These are phyloP conservation scores for Ptilonorhynchus violaceus DNA, from an alignment of 2,113 vertebrate species.

Conservation along the genomic window DNA sequence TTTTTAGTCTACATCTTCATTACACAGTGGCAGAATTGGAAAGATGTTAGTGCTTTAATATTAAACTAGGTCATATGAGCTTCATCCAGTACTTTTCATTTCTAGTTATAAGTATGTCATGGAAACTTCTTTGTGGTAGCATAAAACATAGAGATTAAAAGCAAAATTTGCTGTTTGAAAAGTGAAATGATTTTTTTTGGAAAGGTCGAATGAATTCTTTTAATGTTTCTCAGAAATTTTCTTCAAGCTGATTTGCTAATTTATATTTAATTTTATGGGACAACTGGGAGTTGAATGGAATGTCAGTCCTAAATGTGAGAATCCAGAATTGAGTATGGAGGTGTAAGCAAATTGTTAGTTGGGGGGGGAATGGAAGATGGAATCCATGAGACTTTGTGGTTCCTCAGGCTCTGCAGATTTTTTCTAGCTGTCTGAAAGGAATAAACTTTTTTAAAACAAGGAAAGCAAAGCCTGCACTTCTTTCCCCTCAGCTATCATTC, in stretches of 20 bases:
- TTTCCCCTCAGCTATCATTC: not conserved
- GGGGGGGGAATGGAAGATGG: too few relatives aligned
- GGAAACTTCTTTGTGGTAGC: not conserved
- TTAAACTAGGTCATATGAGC: not conserved
- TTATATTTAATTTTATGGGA: not conserved
- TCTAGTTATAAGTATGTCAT: not conserved
- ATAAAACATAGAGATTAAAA: not conserved
- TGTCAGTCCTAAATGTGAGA: not conserved
- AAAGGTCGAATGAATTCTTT: not conserved
- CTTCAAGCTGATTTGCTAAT: not conserved
- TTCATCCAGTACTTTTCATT: not conserved
- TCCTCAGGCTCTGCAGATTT: not conserved
- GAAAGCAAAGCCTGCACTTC: rapidly evolving
- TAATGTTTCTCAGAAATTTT: not conserved
- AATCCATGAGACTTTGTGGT: not conserved
- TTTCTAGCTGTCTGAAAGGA: not conserved
- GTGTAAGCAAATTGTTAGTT: not conserved
- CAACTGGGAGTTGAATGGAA: not conserved
- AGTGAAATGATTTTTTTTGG: not conserved
- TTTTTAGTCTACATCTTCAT: not conserved
- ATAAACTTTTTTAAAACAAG: not conserved
- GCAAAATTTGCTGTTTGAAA: not conserved
- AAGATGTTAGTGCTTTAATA: not conserved
- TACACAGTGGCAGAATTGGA: not conserved
- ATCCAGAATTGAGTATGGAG: rapidly evolving